phyloP scores from a whole-genome alignment of 2,888 invertebrate genomes.

The Stratiomys singularior region DNA sequence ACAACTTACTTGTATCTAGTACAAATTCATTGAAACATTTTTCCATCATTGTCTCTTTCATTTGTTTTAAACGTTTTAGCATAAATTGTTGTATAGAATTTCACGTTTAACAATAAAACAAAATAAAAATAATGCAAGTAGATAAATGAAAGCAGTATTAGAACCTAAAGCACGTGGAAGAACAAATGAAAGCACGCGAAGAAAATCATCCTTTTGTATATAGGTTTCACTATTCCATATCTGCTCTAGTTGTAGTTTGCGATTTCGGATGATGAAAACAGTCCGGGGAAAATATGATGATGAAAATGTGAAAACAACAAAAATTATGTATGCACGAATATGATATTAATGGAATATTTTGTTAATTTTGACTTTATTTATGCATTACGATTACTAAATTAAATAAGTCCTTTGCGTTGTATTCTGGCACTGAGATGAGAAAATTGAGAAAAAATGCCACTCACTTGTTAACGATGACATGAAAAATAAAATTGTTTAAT shows the following conservation, averaged over 20 bases:
- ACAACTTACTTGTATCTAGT: constrained; percentile 30
- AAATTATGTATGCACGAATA: no score
- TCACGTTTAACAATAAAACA: neutral
- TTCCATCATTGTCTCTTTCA: neutral
- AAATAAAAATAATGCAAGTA: neutral
- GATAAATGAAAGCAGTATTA: constrained; percentile 4
- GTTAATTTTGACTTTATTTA: no score
- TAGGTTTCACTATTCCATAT: neutral
- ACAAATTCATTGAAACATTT: constrained; percentile 13
- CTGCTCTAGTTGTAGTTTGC: no score
- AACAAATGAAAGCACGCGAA: no score
- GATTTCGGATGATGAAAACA: no score
- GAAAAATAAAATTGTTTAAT: neutral
- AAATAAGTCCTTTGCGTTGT: no score
- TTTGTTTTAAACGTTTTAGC: neutral
- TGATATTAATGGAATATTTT: no score
- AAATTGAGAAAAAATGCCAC: no score
- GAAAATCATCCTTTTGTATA: constrained; percentile 15
- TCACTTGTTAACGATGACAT: neutral
- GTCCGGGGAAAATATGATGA: no score
- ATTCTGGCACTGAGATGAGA: no score
- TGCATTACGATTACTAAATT: no score
- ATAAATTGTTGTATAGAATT: constrained; percentile 11
- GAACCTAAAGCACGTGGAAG: neutral
- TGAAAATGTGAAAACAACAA: no score